Conservation (phyloP, 2,888 invertebrate species). For the Xylota sylvarum region DNA sequence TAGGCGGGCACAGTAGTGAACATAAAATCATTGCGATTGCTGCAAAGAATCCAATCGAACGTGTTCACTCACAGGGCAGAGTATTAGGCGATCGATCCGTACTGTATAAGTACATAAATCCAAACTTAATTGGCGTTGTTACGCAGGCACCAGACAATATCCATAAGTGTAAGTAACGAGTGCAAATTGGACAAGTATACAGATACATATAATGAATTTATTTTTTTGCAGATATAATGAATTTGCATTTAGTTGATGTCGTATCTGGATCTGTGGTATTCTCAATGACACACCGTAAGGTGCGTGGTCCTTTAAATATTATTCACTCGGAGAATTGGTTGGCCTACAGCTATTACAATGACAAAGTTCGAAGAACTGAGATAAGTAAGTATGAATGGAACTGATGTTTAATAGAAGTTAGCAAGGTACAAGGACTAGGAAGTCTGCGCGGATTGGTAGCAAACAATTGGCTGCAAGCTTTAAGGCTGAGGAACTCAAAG, state of each 20-base stretch:
- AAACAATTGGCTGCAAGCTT: no score
- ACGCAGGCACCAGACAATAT: constrained; percentile 91
- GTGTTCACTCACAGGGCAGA: constrained; percentile 97
- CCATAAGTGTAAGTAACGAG: constrained; percentile 88
- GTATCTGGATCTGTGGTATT: constrained; percentile 94
- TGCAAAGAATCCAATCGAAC: constrained; percentile 89
- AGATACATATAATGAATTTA: neutral
- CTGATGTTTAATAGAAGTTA: no score
- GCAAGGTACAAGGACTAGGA: no score
- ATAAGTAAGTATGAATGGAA: constrained; percentile 86
- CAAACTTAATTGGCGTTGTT: constrained; percentile 95
- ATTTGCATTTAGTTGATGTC: constrained; percentile 94
- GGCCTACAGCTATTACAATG: constrained; percentile 96
- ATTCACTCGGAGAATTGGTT: constrained; percentile 99
- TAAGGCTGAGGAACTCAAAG: no score
- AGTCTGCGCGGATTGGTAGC: no score
- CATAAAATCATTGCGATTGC: constrained; percentile 88
- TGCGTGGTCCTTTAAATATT: constrained; percentile 92
- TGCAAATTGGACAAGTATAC: neutral
- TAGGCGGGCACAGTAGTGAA: constrained; percentile 87
- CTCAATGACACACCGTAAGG: constrained; percentile 93
- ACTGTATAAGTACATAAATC: constrained; percentile 99
- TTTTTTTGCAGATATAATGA: constrained; percentile 89
- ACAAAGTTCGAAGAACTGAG: constrained; percentile 96
- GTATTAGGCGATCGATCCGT: constrained; percentile 98